phyloP scores from a whole-genome alignment of 2,888 invertebrate species.

The Lithophane semibrunnea region DNA sequence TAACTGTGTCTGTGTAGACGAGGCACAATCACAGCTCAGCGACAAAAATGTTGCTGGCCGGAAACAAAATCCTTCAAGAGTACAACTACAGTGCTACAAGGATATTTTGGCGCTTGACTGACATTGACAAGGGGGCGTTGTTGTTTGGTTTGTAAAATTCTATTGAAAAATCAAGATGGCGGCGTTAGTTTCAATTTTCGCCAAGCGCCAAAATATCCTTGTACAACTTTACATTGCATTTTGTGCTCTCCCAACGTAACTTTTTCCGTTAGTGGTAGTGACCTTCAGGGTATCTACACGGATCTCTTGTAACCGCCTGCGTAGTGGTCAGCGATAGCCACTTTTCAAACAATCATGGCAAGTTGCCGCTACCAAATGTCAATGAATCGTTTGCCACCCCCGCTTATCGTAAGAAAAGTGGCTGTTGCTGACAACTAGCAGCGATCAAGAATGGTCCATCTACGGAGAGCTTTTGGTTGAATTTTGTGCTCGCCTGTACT shows the following conservation, averaged over 20 bases:
- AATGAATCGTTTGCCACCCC: not conserved
- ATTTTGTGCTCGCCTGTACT: constrained; percentile 26
- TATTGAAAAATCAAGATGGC: not conserved
- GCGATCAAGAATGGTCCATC: constrained; percentile 14
- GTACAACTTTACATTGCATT: not conserved
- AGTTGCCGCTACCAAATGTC: not conserved
- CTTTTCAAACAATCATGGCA: not conserved
- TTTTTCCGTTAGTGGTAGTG: not conserved
- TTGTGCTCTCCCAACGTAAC: not conserved
- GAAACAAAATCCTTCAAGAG: not conserved
- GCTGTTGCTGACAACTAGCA: constrained; percentile 7
- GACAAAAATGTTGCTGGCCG: constrained; percentile 3
- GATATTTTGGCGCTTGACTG: not conserved
- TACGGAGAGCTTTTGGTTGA: not conserved
- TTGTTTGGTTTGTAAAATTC: not conserved
- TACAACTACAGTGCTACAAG: not conserved
- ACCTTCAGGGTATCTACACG: not conserved
- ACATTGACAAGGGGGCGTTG: not conserved
- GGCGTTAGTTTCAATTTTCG: not conserved
- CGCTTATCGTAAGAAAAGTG: not conserved
- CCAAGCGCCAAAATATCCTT: not conserved
- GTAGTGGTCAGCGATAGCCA: not conserved
- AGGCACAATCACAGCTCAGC: not conserved
- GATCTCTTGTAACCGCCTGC: not conserved
- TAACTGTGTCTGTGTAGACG: constrained; percentile 8